These are phyloP conservation scores for Pempheris klunzingeri DNA, from an alignment of 2,797 vertebrate genomes.

Conservation along the genomic window DNA sequence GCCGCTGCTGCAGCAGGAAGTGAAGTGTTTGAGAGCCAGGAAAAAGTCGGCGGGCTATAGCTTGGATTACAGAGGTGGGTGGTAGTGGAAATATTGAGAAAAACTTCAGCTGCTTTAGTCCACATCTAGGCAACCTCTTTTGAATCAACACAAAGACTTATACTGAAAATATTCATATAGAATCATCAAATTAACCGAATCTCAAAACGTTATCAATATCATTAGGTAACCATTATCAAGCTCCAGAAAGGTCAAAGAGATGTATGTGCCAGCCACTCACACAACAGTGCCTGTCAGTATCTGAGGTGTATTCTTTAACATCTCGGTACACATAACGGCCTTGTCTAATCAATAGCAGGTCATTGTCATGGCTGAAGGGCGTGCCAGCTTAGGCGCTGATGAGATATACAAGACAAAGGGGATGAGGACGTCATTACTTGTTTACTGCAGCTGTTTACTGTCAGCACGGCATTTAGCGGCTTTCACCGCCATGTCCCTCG, in stretches of 20 bases:
- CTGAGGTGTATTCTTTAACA: constrained; percentile 73
- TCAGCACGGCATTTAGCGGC: constrained; percentile 75
- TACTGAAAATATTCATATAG: constrained; percentile 33
- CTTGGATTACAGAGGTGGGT: constrained; percentile 58
- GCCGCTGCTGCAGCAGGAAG: constrained; percentile 69
- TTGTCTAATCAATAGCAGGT: constrained; percentile 83
- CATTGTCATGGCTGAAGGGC: constrained; percentile 86
- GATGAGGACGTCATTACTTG: constrained; percentile 80
- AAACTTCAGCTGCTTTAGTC: constrained; percentile 52
- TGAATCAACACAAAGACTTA: constrained; percentile 38
- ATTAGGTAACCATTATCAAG: constrained; percentile 41
- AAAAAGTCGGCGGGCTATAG: constrained; percentile 62
- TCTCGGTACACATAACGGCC: constrained; percentile 66
- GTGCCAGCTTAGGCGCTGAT: constrained; percentile 71
- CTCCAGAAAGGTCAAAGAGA: constrained; percentile 41
- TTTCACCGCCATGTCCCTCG: constrained; percentile 66
- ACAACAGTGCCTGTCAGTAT: constrained; percentile 50
- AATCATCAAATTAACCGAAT: constrained; percentile 34
- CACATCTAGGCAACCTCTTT: constrained; percentile 30
- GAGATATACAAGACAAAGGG: constrained; percentile 75
- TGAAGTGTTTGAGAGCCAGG: constrained; percentile 68
- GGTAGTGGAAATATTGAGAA: constrained; percentile 69
- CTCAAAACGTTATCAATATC: constrained; percentile 39
- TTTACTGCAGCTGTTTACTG: constrained; percentile 86
- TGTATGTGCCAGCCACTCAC: constrained; percentile 18